A percentile compares a stretch with the other conserved stretches of the same genome.
These are phyloP conservation scores for Chloroclystis v-ata DNA, from an alignment of 2,888 invertebrate genomes.

Conservation along the genomic window DNA sequence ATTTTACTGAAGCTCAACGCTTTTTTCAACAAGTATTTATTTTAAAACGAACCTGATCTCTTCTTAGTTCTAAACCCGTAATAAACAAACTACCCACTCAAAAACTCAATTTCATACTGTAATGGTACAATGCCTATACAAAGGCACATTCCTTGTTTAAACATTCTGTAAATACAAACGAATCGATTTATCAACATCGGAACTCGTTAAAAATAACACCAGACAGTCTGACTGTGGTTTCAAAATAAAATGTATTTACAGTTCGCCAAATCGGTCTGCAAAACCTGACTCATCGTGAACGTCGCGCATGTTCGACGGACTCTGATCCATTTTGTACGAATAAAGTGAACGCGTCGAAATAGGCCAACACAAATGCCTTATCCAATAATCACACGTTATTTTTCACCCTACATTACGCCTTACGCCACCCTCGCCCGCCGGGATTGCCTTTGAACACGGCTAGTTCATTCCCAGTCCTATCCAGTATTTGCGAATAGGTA, in stretches of 20 bases:
- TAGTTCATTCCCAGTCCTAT: slow-evolving; percentile 13
- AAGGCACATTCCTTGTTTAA: neutral
- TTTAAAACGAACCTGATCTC: no score
- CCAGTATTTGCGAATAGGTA: neutral
- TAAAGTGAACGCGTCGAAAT: slow-evolving; percentile 28
- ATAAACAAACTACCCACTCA: no score
- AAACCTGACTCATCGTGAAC: slow-evolving; percentile 28
- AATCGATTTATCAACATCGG: slow-evolving; percentile 17
- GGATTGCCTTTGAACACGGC: slow-evolving; percentile 9
- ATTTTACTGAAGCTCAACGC: no score
- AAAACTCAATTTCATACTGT: no score
- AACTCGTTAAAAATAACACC: slow-evolving; percentile 19
- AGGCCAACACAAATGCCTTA: slow-evolving; percentile 30
- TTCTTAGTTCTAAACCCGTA: no score
- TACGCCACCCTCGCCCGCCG: slow-evolving; percentile 22
- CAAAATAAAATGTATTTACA: slow-evolving; percentile 29
- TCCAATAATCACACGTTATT: slow-evolving; percentile 31
- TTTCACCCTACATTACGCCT: slow-evolving; percentile 29
- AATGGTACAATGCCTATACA: no score
- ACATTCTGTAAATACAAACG: neutral
- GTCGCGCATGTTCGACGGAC: slow-evolving; percentile 12
- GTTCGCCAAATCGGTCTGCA: slow-evolving; percentile 20
- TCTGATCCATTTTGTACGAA: slow-evolving; percentile 25
- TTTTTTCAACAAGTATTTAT: no score
- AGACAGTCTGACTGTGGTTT: slow-evolving; percentile 18